Evolutionary conservation across 2,797 vertebrate species (phyloP).

Genomic region (Fundulus diaphanus): DNA sequence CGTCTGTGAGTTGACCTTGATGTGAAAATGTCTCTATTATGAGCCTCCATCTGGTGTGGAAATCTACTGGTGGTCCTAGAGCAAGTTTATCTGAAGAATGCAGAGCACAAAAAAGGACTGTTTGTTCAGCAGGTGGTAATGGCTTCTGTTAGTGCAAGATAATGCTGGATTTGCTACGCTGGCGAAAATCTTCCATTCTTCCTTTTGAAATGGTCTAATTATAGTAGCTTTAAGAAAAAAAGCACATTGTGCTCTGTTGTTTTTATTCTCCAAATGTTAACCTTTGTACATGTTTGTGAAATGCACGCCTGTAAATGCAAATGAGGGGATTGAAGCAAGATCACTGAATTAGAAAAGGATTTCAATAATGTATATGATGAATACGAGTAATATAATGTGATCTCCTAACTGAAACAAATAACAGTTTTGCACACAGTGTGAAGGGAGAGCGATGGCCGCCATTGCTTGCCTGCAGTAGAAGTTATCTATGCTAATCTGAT

Average conservation of each 20-base stretch:
- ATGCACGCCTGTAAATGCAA: not conserved
- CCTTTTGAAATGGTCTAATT: not conserved
- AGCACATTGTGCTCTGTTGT: not conserved
- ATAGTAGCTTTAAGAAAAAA: not conserved
- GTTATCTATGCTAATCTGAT: constrained; percentile 44
- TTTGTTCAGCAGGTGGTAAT: constrained; percentile 2
- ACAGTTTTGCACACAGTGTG: constrained; percentile 8
- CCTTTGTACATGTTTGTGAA: not conserved
- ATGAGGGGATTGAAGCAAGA: not conserved
- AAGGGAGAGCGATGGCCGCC: constrained; percentile 8
- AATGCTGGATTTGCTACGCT: not conserved
- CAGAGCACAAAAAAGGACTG: not conserved
- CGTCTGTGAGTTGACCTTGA: constrained; percentile 6
- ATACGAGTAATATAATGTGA: not conserved
- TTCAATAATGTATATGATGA: not conserved
- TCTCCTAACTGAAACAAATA: not conserved
- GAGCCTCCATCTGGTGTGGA: constrained; percentile 5
- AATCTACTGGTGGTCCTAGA: not conserved
- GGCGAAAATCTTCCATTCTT: not conserved
- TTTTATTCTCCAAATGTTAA: not conserved
- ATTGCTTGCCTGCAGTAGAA: constrained; percentile 14
- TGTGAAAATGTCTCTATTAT: constrained; percentile 2
- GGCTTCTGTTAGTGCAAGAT: not conserved
- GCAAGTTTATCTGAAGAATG: not conserved
- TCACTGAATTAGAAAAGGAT: constrained; percentile 7